A percentile compares a stretch with the other conserved stretches of the same genome.
These are phyloP conservation scores for Sphaerophoria taeniata DNA, from an alignment of 2,888 invertebrate species.

Conservation along the genomic window DNA sequence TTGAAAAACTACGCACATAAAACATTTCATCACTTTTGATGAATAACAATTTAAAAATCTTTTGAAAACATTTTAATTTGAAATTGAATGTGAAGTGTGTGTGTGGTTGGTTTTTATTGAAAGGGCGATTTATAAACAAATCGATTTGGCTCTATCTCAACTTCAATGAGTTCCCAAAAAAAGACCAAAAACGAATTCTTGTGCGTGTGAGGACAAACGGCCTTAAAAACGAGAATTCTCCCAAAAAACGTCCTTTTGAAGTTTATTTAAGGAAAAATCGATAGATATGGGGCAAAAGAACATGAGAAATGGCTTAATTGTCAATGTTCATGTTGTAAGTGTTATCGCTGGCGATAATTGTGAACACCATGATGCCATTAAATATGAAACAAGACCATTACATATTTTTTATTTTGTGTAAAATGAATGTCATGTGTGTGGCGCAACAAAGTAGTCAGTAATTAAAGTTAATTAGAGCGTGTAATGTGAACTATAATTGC, in stretches of 20 bases:
- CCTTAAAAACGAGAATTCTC: neutral
- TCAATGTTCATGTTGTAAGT: neutral
- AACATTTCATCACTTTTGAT: conserved; percentile 24
- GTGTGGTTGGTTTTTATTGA: neutral
- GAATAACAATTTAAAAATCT: conserved; percentile 13
- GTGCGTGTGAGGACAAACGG: neutral
- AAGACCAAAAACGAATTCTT: neutral
- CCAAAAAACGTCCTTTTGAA: neutral
- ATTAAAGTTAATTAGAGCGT: too few species aligned
- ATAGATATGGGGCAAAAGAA: neutral
- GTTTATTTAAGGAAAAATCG: conserved; percentile 6
- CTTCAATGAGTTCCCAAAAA: neutral
- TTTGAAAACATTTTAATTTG: neutral
- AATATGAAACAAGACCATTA: neutral
- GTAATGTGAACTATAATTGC: too few species aligned
- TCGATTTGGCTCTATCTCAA: too few species aligned
- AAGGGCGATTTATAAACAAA: too few species aligned
- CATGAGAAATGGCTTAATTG: too few species aligned
- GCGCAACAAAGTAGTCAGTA: too few species aligned
- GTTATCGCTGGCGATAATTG: neutral
- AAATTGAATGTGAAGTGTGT: neutral
- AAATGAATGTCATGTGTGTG: too few species aligned
- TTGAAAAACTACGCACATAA: neutral
- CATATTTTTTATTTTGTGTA: too few species aligned
- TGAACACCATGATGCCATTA: neutral